Base-by-base conservation (phyloP, 1,140 invertebrate species). In the Drosophila ohnishii region DNA sequence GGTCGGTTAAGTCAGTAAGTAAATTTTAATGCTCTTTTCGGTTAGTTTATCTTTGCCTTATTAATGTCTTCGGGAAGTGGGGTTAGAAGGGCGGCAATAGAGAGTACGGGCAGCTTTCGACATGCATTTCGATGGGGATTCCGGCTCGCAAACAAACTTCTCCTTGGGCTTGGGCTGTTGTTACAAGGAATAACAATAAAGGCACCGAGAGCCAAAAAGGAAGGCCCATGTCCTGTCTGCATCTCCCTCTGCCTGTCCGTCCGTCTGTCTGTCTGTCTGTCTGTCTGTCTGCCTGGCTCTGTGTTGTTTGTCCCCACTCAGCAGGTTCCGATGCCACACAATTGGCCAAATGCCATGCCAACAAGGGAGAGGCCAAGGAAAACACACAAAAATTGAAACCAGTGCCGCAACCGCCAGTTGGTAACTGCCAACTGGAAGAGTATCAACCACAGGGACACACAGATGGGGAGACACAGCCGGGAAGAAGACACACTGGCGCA, bases 21-120 rank as follows among this genome's bases (percentile, higher is more conserved):
- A 64, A 73, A 81, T 81, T 81, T 81, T 63, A 81, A 81, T 81
- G 67, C 69, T 48, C 39, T 76, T 77, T 80, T 74, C 55, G 64
- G 60, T 76, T 62, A 65, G 55, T 60, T 76, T 57, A 78, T 65
- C 61, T 73, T 34, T 40, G 59, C 47, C 57, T 61, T 56, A 66
- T 78, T 62, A 72, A 65, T 71, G 75, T 71, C 34, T 71, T 71
- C 14, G 34, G 67, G 50, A 70, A 70, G 65, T 55, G 47, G 37
- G 35, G 48, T 25, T 55, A 55, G 13, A 14, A 9, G 2, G 22
- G 45, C 11, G 22, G 45, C 44, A 25, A 25, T 25, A 8, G 13
- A 25, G 22, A 25, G 44, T 47, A 1, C 13, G 44, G 22, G 9
- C 34, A 57, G 45, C 59, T 45, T 44, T 75, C 72, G 60, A 65